Base-by-base conservation (phyloP, 2,113 vertebrate species). In the Phasianus colchicus region DNA sequence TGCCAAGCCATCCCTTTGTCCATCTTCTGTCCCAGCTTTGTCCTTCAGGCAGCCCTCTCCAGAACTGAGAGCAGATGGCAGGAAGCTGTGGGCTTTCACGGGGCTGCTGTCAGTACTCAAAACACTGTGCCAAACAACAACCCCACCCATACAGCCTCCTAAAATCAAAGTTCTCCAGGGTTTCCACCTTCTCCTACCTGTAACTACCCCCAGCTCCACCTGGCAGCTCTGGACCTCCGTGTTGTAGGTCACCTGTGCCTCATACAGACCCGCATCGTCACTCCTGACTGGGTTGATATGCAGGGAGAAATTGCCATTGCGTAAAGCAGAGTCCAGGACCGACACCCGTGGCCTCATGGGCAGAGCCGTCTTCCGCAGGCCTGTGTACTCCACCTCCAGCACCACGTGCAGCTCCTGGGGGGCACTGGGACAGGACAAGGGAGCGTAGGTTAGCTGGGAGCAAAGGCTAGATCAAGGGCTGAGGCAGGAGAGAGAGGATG, bases 341-440 rank as follows among this genome's bases (percentile, higher is more conserved):
- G 96, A 86, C 55, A 94, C 91, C 17, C 97, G 94, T 22, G 67
- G 90, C 67, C 70, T 93, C 95, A 96, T 95, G 64, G 11, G 60
- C 75, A 45, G 91, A 0, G 78, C 76, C 2, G 40, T 89, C 83
- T 95, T 97, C 82, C 20, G 87, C 13, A 97, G 50, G 2, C 97
- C 96, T 0, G 95, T 90, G 64, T 13, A 18, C 0, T 65, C 94
- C 43, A 93, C 91, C 32, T 96, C 90, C 82, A 97, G 81, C 79
- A 97, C 94, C 85, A 88, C 2, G 0, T 92, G 90, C 2, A 82
- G 43, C 21, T 95, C 89, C 91, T 86, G 94, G 55, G 43, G 74
- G 64, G 40, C 2, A 0, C 96, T 97, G 76, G 4, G 38, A 42
- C 48, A 1, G 7, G 48, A 74, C 7, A 58, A 47, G 54, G 24